Conservation (phyloP, 2,797 vertebrate genomes). For the Monodelphis domestica region DNA sequence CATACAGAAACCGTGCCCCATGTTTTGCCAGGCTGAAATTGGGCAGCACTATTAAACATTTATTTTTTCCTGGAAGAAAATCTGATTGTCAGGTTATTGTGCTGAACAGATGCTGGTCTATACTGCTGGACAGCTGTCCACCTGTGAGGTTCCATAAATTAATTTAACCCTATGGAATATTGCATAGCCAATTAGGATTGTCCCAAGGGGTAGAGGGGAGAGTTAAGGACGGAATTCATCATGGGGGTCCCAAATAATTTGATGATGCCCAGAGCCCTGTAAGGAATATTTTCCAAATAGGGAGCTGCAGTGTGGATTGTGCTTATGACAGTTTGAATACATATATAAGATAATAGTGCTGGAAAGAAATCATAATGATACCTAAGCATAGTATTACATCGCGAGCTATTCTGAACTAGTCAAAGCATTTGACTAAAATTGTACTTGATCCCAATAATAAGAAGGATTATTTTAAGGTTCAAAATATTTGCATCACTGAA, state of each 20-base stretch:
- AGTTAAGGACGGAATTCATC: neutral
- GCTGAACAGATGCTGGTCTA: slow-evolving; percentile 68
- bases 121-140: slow-evolving; percentile 55
- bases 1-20: neutral
- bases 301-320: slow-evolving; percentile 43
- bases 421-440: slow-evolving; percentile 49
- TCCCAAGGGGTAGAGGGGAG: slow-evolving; percentile 53
- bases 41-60: slow-evolving; percentile 75
- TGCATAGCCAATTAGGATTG: slow-evolving; percentile 67
- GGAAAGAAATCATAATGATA: slow-evolving; percentile 36
- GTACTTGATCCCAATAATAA: slow-evolving; percentile 20
- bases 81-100: slow-evolving; percentile 14
- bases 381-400: neutral
- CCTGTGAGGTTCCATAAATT: slow-evolving; percentile 56
- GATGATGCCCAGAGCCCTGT: slow-evolving; percentile 40
- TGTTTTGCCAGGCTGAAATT: slow-evolving; percentile 63
- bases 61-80: slow-evolving; percentile 72
- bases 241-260: neutral
- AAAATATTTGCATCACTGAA: neutral
- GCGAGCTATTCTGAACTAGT: slow-evolving; percentile 11
- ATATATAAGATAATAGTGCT: neutral
- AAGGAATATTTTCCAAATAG: slow-evolving; percentile 55
- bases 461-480: neutral
- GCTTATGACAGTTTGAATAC: slow-evolving; percentile 59
- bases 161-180: slow-evolving; percentile 65